phyloP scores from a whole-genome alignment of 2,797 vertebrate genomes.

The Emys orbicularis region DNA sequence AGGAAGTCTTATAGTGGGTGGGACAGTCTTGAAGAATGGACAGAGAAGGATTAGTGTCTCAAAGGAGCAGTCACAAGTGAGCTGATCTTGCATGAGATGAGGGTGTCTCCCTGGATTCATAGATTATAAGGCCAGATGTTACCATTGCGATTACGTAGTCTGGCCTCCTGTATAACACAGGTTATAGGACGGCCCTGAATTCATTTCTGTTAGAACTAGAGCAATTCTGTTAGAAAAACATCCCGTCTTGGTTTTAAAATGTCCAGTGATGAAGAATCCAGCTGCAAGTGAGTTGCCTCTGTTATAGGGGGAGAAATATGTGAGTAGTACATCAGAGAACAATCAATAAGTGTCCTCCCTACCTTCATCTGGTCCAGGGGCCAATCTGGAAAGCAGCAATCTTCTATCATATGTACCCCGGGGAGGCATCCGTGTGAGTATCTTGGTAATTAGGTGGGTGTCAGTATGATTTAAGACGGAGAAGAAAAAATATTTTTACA shows the following conservation, averaged over 20 bases:
- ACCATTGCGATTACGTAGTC: not conserved
- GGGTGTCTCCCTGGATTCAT: not conserved
- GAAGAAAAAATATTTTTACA: not conserved
- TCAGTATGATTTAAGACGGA: slow-evolving; percentile 29
- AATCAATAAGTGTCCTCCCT: not conserved
- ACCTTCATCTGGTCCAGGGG: not conserved
- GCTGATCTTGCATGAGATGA: not conserved
- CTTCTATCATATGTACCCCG: not conserved
- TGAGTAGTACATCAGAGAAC: not conserved
- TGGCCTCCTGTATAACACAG: not conserved
- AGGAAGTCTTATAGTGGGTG: not conserved
- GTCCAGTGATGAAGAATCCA: not conserved
- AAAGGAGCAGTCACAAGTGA: accelerated
- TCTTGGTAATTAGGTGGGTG: slow-evolving; percentile 4
- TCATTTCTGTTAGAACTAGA: not conserved
- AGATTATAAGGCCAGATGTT: not conserved
- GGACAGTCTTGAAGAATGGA: not conserved
- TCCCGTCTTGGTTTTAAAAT: not conserved
- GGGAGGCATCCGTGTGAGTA: not conserved
- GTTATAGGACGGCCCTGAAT: not conserved
- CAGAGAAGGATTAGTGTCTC: accelerated
- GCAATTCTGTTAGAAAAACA: not conserved
- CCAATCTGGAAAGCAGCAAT: not conserved
- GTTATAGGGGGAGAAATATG: not conserved
- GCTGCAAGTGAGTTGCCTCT: not conserved